These are phyloP conservation scores for Pachycephus smyrnensis DNA, from an alignment of 2,888 invertebrate genomes.

Conservation along the genomic window DNA sequence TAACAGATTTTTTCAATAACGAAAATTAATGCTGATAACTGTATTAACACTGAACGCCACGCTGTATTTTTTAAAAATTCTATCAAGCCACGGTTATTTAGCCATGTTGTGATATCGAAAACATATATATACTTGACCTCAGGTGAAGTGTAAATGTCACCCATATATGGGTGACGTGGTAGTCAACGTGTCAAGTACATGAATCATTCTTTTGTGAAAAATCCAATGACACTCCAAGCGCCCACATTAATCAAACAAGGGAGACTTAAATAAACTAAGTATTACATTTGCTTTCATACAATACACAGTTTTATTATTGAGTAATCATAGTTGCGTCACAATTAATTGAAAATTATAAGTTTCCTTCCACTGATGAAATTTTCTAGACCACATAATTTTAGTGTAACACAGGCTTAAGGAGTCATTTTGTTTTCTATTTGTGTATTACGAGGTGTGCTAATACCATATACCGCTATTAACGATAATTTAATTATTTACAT, in stretches of 20 bases:
- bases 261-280: background rate
- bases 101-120: no score
- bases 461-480: conserved; percentile 17
- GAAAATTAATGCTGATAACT: no score
- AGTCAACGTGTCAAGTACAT: no score
- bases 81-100: no score
- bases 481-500: conserved; percentile 25
- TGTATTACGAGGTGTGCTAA: conserved; percentile 19
- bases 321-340: background rate
- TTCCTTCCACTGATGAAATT: background rate
- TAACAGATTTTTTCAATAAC: no score
- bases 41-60: no score
- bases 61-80: no score
- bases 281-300: background rate
- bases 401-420: conserved; percentile 20
- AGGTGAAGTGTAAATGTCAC: no score
- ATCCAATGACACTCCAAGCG: no score
- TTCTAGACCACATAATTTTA: conserved; percentile 4
- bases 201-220: no score
- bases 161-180: no score
- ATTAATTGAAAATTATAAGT: background rate
- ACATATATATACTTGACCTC: no score
- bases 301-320: background rate
- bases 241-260: background rate
- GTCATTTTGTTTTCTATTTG: conserved; percentile 22